Evolutionary conservation across 1,140 invertebrate species (phyloP), one percentile per base, ranked within the genome.

Genomic region (Trachymyrmex cornetzi): DNA sequence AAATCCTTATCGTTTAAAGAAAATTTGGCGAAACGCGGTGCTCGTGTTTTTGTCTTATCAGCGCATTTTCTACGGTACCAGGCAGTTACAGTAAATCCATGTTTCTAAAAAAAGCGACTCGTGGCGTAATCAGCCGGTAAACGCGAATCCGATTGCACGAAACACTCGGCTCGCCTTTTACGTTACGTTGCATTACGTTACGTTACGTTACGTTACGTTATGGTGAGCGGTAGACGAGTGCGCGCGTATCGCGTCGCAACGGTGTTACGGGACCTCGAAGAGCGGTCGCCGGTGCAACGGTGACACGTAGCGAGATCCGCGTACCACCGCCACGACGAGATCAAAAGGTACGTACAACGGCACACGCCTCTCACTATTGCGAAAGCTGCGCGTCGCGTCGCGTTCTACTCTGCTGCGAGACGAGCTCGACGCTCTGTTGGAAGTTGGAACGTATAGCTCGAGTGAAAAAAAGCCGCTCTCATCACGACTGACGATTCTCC

Each of bases 331-430:
- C 59, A 55, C 38, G 12, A 61, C 19, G 81, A 69, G 81, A 91
- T 92, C 88, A 90, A 91, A 89, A 91, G 85, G 86, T 92, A 89
- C 90, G 87, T 91, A 89, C 90, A 90, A 90, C 71, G 85, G 89
- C 91, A 91, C 90, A 92, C 91, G 90, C 92, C 92, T 93, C 92
- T 93, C 92, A 92, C 92, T 91, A 91, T 93, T 92, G 91, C 88
- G 91, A 93, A 91, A 93, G 87, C 80, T 66, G 79, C 57, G 63
- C 72, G 71, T 22, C 59, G 30, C 66, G 27, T 27, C 30, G 72
- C 59, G 38, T 50, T 74, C 19, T 48, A 61, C 53, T 72, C 77
- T 27, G 63, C 48, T 61, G 61, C 75, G 66, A 67, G n/a, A n/a
- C n/a, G 53, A 53, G 64, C 72, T 82, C 87, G 85, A 86, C 86